These are phyloP conservation scores for Ptilonorhynchus violaceus DNA, from an alignment of 2,113 vertebrate genomes.

Conservation along the genomic window DNA sequence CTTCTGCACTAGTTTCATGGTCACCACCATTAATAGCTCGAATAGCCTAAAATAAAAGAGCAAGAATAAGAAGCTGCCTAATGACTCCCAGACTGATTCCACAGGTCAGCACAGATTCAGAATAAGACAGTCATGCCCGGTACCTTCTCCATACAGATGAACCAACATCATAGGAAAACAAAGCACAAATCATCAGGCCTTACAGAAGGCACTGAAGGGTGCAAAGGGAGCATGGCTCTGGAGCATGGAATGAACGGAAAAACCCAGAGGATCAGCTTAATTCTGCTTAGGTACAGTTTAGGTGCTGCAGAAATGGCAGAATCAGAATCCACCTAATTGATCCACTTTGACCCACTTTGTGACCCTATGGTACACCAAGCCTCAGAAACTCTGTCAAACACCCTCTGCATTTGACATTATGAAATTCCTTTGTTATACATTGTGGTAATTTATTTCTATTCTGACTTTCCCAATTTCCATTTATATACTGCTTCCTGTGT, in stretches of 20 bases:
- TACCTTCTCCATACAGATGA: neutral
- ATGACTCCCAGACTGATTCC: neutral
- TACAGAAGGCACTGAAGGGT: neutral
- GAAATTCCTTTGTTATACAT: neutral
- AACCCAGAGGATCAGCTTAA: neutral
- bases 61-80: neutral
- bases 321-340: neutral
- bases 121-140: neutral
- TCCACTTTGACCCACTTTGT: neutral
- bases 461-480: neutral
- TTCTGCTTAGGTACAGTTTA: neutral
- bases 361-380: neutral
- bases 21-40: slow-evolving; percentile 84
- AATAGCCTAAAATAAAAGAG: slow-evolving; percentile 75
- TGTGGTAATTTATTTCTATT: neutral
- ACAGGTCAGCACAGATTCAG: neutral
- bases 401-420: neutral
- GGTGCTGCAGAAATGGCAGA: neutral
- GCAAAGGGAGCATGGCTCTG: neutral
- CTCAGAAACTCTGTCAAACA: neutral
- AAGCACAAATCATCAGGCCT: neutral
- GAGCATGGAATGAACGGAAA: neutral
- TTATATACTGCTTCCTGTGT: neutral
- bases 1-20: slow-evolving; percentile 78
- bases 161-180: neutral